Base-by-base conservation (phyloP, 2,113 vertebrate genomes). In the Cyrtonyx montezumae region DNA sequence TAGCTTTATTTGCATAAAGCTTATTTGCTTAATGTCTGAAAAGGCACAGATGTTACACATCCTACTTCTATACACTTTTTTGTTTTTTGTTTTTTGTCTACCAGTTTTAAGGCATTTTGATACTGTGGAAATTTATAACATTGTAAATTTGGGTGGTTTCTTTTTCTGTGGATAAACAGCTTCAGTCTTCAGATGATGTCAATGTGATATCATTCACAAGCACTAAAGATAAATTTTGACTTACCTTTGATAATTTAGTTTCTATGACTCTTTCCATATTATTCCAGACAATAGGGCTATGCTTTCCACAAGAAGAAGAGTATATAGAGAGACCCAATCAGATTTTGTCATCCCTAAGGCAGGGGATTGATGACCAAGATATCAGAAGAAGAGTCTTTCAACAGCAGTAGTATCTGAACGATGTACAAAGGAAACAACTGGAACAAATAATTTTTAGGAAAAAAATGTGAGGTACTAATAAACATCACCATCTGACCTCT, bases 191-290 rank as follows among this genome's bases (percentile, higher is more conserved):
- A 91, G 40, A 55, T 69, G 90, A 13, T 91, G 91, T 80, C 85
- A 96, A 65, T 75, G 71, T 91, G 79, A 48, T 21, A 95, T 43
- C 1, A 94, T 76, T 84, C 84, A 95, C 76, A 96, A 96, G 90
- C 91, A 95, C 96, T 92, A 95, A 86, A 95, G 93, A 96, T 94
- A 96, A 96, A 96, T 94, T 71, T 94, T 88, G 79, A 96, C 96
- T 96, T 96, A 96, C 96, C 96, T 96, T 92, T 93, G 65, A 93
- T 36, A 94, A 96, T 96, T 97, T 97, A 98, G 94, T 97, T 96
- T 97, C 96, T 98, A 98, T 97, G 97, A 97, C 95, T 98, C 94
- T 97, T 98, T 97, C 97, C 98, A 97, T 96, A 98, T 97, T 98
- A 97, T 97, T 97, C 97, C 97, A 98, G 97, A 98, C 96, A 98